Base-by-base conservation (phyloP, 2,797 vertebrate genomes). In the Lophius americanus region DNA sequence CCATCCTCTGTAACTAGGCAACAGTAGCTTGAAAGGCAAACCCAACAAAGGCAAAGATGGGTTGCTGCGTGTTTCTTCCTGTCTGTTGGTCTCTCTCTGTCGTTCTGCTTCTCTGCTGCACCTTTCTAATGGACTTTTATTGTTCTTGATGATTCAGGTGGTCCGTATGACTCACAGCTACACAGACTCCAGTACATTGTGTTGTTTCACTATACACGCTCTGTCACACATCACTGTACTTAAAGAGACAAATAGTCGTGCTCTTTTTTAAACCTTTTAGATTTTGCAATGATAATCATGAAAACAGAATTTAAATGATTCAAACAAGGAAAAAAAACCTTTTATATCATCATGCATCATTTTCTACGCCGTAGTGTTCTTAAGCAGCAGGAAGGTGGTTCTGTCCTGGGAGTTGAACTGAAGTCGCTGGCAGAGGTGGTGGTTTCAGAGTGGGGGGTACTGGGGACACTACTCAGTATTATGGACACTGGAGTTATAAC, bases 1-100 rank as follows among this genome's bases (percentile, higher is more conserved):
- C 43, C 43, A 44, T 11, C 86, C 68, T 2, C 75, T 61, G 92
- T 91, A 86, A 56, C 91, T 69, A 92, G 85, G 91, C 89, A 92
- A 92, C 89, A 14, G 33, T 72, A 63, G 73, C 83, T 89, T 87
- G 71, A 90, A 90, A 85, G 79, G 78, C 78, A 69, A 68, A 59
- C 56, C 80, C 82, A 87, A 90, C 89, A 92, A 91, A 88, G 82
- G 62, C 44, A 74, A 50, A 81, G 74, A 68, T 73, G 4, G 54
- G 66, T 50, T 2, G 6, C 70, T 44, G n/a, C 60, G 53, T 62
- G 70, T 61, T 60, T 63, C 64, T 68, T 67, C 63, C 59, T 59
- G 56, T 69, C 61, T 59, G 0, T 44, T 11, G 23, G 68, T 70
- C 51, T 48, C 4, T 66, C 38, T 60, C 3, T 57, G 13, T 42